Evolutionary conservation across 1,140 invertebrate species (phyloP), one percentile per base, ranked within the genome.

Genomic region (Lepidotrigona ventralis): DNA sequence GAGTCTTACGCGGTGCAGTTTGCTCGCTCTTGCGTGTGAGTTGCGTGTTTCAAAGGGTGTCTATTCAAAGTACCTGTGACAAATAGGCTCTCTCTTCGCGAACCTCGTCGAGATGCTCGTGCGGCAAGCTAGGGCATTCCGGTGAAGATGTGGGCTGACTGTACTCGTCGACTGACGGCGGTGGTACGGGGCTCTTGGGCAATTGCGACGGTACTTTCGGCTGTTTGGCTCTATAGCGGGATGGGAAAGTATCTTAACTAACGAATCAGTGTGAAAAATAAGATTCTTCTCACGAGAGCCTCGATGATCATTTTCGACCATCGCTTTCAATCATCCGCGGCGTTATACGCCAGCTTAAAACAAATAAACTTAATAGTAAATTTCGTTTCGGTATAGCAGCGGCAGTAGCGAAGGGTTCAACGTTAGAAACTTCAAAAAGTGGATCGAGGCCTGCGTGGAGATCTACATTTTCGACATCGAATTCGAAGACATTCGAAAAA

Each of bases 111-210:
- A 90, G 85, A 85, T 94, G 92, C 53, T 94, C 92, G 76, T 90
- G 93, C 0, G 91, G 88, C 60, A 91, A 90, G 39, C 88, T 79
- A 63, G 90, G 92, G 23, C 84, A 77, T n/a, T 91, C 89, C 39
- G 90, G 88, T 0, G 90, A 89, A 17, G 85, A 88, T 11, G 88
- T 75, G 3, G 86, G 68, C 71, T 12, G 83, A 60, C 46, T 92
- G 69, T 90, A 90, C 51, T 92, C 90, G 39, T 93, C 92, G 71
- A 86, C 46, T 3, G 85, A 83, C 23, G 86, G 72, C 53, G 93
- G 92, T 14, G 93, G 92, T 29, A 93, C 76, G 29, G 94, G 93
- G 64, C 93, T 94, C 83, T 93, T 94, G 39, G 93, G 93, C 63
- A 94, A 89, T 84, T 91, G 56, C 83, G 91, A 58, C 81, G 90